phyloP scores from a whole-genome alignment of 2,888 invertebrate genomes.

The Falcaria lacertinaria region DNA sequence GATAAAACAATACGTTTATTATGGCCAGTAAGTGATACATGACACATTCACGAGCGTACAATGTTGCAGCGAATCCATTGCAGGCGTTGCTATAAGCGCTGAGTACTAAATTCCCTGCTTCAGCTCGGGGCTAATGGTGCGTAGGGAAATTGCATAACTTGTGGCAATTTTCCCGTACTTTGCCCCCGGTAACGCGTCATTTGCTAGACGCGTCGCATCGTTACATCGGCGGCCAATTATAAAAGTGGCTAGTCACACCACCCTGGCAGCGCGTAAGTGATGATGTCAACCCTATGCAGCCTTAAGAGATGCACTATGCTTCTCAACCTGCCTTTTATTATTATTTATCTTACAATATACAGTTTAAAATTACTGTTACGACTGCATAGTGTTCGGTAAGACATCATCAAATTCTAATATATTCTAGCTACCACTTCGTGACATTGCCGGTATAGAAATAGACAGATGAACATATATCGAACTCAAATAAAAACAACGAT shows the following conservation, averaged over 20 bases:
- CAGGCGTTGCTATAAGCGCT: slow-evolving; percentile 54
- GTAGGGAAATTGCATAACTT: slow-evolving; percentile 68
- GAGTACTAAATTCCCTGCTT: slow-evolving; percentile 54
- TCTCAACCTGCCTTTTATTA: no score
- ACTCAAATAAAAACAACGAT: no score
- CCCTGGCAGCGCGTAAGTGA: slow-evolving; percentile 30
- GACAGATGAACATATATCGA: no score
- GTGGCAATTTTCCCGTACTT: slow-evolving; percentile 65
- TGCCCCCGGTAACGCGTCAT: slow-evolving; percentile 57
- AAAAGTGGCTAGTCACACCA: slow-evolving; percentile 48
- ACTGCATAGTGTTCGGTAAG: no score
- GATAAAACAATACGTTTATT: no score
- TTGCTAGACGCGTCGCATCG: slow-evolving; percentile 49
- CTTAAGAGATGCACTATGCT: no score
- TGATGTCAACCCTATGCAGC: no score
- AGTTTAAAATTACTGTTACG: no score
- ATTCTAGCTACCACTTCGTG: no score
- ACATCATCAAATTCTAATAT: no score
- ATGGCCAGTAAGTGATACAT: not conserved
- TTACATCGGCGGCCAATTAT: slow-evolving; percentile 45
- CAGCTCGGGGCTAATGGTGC: slow-evolving; percentile 61
- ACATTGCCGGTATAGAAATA: no score
- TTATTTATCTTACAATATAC: no score
- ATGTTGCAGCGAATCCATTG: slow-evolving; percentile 35
- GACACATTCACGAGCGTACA: not conserved